Conservation (phyloP, 2,888 invertebrate species). For the Dynastes grantii region DNA sequence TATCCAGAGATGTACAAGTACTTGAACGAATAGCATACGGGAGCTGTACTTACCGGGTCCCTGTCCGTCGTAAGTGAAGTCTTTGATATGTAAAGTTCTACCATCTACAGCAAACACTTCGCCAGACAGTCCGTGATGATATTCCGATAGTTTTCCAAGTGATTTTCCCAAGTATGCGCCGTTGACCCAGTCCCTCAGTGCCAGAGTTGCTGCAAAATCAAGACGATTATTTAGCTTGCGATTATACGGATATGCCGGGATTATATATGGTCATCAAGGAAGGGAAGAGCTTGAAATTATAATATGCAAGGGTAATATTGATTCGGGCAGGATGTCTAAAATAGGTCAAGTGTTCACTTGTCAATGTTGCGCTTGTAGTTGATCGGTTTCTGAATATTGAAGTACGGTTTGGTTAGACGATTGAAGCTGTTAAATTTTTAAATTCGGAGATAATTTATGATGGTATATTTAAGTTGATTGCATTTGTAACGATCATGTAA, state of each 20-base stretch:
- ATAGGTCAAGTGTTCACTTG: too few relatives aligned
- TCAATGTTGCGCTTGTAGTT: too few relatives aligned
- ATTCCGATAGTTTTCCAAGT: slow-evolving; percentile 83
- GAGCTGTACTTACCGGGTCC: slow-evolving; percentile 80
- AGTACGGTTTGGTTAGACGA: too few relatives aligned
- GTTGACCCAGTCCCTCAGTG: slow-evolving; percentile 47
- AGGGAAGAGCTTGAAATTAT: background rate
- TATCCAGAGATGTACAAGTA: background rate
- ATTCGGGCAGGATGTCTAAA: too few relatives aligned
- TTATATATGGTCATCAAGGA: background rate
- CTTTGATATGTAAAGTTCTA: slow-evolving; percentile 88
- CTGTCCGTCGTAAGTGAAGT: slow-evolving; percentile 93
- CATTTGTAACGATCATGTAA: too few relatives aligned
- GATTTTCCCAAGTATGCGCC: slow-evolving; percentile 82
- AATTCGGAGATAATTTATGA: too few relatives aligned
- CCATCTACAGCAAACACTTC: slow-evolving; percentile 92
- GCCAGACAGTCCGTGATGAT: slow-evolving; percentile 90
- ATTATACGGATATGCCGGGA: background rate
- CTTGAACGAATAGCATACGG: background rate
- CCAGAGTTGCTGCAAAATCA: slow-evolving; percentile 24
- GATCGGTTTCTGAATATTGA: too few relatives aligned
- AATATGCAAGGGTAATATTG: too few relatives aligned
- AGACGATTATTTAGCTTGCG: slow-evolving; percentile 14
- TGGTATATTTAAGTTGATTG: too few relatives aligned
- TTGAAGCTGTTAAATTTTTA: too few relatives aligned